A percentile compares a stretch with the other conserved stretches of the same genome.
Evolutionary conservation across 1,140 invertebrate species (phyloP).

Genomic region (Procambarus virginalis): DNA sequence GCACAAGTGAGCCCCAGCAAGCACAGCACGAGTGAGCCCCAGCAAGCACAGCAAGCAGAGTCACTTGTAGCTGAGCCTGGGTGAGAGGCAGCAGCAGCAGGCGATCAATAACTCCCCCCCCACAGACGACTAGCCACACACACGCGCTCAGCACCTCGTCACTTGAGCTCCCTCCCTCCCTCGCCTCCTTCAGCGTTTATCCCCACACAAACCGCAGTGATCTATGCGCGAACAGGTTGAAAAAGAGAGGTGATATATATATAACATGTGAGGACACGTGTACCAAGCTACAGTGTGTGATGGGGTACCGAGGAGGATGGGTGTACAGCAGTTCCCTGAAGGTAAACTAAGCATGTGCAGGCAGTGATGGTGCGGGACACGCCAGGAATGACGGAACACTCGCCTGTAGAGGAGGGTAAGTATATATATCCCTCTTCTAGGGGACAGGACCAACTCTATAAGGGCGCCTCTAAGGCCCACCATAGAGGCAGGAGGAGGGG

Average conservation of each 20-base stretch:
- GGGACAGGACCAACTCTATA: too few species aligned
- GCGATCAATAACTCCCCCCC: neutral
- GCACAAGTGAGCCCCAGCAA: too few species aligned
- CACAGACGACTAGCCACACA: too few species aligned
- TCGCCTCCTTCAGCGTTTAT: neutral
- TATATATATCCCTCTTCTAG: neutral
- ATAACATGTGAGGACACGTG: neutral
- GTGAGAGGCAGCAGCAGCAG: too few species aligned
- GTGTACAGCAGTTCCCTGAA: neutral
- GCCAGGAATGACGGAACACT: constrained; percentile 20
- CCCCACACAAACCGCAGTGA: neutral
- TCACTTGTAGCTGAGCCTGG: too few species aligned
- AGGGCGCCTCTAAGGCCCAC: too few species aligned
- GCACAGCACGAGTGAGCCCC: too few species aligned
- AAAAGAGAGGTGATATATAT: neutral
- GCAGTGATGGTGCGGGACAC: constrained; percentile 24
- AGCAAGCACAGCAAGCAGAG: too few species aligned
- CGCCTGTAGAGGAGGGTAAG: constrained; percentile 27
- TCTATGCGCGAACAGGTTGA: too few species aligned
- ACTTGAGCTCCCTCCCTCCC: neutral
- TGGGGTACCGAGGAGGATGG: neutral
- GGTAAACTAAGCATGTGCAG: neutral
- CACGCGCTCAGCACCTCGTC: too few species aligned
- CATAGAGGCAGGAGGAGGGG: too few species aligned
- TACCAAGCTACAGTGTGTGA: neutral